phyloP scores from a whole-genome alignment of 2,113 vertebrate genomes.

The Zosterops japonicus region DNA sequence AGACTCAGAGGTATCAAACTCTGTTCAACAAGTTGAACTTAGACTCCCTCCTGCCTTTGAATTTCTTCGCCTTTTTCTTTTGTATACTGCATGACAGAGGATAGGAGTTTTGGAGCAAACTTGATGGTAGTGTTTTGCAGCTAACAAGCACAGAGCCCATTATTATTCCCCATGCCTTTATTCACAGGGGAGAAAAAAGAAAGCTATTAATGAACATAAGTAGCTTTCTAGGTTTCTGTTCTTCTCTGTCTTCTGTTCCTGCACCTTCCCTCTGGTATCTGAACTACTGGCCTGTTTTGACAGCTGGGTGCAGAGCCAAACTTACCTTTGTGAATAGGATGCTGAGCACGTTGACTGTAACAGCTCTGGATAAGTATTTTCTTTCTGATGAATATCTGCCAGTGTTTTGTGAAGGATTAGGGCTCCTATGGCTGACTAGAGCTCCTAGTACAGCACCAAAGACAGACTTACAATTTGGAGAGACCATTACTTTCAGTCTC shows the following conservation, averaged over 20 bases:
- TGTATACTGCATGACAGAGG: background rate
- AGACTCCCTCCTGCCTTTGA: constrained; percentile 26
- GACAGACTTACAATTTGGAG: background rate
- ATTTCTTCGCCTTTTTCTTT: constrained; percentile 17
- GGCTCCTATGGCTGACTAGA: background rate
- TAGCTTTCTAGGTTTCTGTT: background rate
- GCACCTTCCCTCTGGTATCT: background rate
- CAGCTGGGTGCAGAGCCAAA: background rate
- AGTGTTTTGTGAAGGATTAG: background rate
- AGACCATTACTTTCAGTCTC: accelerated
- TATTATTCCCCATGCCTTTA: constrained; percentile 28
- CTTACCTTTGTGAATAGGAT: background rate
- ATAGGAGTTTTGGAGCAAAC: background rate
- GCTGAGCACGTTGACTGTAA: background rate
- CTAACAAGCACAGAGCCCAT: constrained; percentile 24
- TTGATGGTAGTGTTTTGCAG: background rate
- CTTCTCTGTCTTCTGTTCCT: background rate
- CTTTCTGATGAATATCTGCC: background rate
- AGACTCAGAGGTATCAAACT: constrained; percentile 16
- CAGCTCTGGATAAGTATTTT: background rate
- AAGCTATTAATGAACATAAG: constrained; percentile 10
- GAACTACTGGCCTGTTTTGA: constrained; percentile 16
- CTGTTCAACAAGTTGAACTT: constrained; percentile 39
- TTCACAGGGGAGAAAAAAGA: background rate
- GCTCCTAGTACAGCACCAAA: background rate